phyloP scores from a whole-genome alignment of 2,888 invertebrate genomes.

The Blastobasis lacticolella region DNA sequence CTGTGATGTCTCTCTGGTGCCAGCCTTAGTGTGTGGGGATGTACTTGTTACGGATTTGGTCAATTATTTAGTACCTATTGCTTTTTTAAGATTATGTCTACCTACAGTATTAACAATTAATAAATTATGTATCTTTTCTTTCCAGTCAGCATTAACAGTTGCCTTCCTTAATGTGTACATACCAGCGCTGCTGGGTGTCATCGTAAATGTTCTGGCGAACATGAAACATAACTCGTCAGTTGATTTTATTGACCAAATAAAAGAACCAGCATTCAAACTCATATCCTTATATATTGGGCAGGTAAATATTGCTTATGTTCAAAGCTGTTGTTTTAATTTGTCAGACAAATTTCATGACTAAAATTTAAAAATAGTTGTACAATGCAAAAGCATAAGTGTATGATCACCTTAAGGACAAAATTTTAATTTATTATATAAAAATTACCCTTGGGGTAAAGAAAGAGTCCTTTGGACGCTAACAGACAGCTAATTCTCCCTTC shows the following conservation, averaged over 20 bases:
- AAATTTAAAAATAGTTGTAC: too few species aligned
- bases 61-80: background rate
- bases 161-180: conserved; percentile 93
- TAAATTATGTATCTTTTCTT: conserved; percentile 18
- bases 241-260: conserved; percentile 76
- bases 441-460: too few species aligned
- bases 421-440: too few species aligned
- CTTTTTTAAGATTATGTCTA: too few species aligned
- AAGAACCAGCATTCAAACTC: conserved; percentile 78
- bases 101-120: background rate
- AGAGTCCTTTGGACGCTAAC: too few species aligned
- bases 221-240: conserved; percentile 42
- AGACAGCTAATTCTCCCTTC: too few species aligned
- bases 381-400: too few species aligned
- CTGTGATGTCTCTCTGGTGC: background rate
- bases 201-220: conserved; percentile 80
- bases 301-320: conserved; percentile 52
- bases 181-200: conserved; percentile 86
- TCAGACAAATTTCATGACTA: too few species aligned
- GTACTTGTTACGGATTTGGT: background rate
- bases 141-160: conserved; percentile 89
- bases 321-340: too few species aligned
- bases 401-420: too few species aligned
- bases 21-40: background rate
- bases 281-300: conserved; percentile 81